Percentiles rank a stretch among this genome's conserved stretches.
Evolutionary conservation across 1,140 invertebrate genomes (phyloP).

Genomic region (Harpegnathos saltator): DNA sequence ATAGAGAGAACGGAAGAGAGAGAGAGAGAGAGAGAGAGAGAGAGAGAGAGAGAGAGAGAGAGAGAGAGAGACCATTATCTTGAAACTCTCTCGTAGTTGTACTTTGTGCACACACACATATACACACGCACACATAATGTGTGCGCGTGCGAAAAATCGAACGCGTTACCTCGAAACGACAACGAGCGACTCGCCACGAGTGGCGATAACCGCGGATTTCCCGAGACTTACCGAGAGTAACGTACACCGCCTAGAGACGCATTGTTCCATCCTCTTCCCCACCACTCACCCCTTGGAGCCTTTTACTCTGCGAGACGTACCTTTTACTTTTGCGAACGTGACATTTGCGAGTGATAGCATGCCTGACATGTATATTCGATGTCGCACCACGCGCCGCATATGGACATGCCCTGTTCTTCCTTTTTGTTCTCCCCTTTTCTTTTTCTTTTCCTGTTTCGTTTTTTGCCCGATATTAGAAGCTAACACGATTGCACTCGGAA

Average conservation of each 20-base stretch:
- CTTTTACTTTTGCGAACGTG: conserved; percentile 34
- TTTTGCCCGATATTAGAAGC: conserved; percentile 66
- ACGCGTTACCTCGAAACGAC: neutral
- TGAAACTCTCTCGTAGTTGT: neutral
- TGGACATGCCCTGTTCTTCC: conserved; percentile 63
- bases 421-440: conserved; percentile 45
- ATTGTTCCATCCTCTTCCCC: neutral
- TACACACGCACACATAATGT: no score
- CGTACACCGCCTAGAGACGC: neutral
- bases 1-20: no score
- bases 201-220: conserved; percentile 10
- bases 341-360: conserved; percentile 71
- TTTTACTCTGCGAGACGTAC: conserved; percentile 27
- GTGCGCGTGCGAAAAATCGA: neutral
- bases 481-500: conserved; percentile 4
- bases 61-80: no score
- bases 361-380: conserved; percentile 70
- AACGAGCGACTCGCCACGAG: neutral
- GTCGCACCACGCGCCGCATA: conserved; percentile 73
- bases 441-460: conserved; percentile 35
- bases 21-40: no score
- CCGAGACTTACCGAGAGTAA: conserved; percentile 1
- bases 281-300: neutral
- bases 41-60: no score
- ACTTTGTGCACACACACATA: conserved; percentile 24